These are phyloP conservation scores for Halesus radiatus DNA, from an alignment of 1,140 invertebrate species.

Conservation along the genomic window DNA sequence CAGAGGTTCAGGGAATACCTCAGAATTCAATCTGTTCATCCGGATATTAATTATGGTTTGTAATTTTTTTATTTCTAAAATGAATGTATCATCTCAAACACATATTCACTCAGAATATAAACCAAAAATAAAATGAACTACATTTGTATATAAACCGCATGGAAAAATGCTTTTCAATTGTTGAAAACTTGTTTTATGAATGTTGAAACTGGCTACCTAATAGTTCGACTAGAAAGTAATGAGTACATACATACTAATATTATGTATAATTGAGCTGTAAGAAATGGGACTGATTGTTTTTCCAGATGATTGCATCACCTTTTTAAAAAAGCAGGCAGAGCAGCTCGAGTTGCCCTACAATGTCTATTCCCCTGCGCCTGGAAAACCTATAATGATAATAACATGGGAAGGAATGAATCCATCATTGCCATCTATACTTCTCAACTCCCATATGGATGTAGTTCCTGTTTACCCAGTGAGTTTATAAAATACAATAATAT, in stretches of 20 bases:
- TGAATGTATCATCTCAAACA: neutral
- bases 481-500: neutral
- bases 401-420: constrained; percentile 85
- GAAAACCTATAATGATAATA: constrained; percentile 85
- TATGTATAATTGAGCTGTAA: neutral
- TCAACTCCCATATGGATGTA: constrained; percentile 96
- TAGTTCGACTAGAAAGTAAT: neutral
- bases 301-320: constrained; percentile 79
- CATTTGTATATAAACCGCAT: neutral
- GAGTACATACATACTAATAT: too few relatives aligned
- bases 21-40: constrained; percentile 85
- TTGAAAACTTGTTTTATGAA: neutral
- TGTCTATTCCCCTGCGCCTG: constrained; percentile 71
- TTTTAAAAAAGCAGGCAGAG: constrained; percentile 79
- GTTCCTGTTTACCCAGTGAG: constrained; percentile 89
- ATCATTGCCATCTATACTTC: constrained; percentile 78
- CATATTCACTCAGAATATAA: neutral
- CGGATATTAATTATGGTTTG: constrained; percentile 84
- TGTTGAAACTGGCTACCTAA: neutral
- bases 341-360: constrained; percentile 76
- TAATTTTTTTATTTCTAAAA: neutral
- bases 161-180: neutral
- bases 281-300: constrained; percentile 28
- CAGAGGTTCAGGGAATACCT: constrained; percentile 85
- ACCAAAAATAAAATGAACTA: too few relatives aligned